Evolutionary conservation across 2,113 vertebrate species (phyloP).

Genomic region (Antigone vipio): DNA sequence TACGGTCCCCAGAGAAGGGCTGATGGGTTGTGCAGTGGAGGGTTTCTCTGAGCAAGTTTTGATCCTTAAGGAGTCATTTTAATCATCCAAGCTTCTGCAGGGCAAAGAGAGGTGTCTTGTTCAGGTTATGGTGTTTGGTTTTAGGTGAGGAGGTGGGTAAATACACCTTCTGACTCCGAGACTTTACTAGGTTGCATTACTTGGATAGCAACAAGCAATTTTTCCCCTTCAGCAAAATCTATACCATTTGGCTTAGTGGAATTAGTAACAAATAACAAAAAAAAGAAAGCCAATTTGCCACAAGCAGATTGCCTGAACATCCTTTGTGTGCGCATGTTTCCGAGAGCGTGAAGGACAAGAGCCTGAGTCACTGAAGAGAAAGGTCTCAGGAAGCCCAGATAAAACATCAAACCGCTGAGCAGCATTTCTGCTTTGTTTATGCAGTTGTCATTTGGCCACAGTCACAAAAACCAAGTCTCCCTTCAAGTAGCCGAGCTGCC

Average conservation of each 20-base stretch:
- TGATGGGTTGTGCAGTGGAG: background rate
- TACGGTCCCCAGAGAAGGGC: background rate
- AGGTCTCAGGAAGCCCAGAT: background rate
- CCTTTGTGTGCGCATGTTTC: background rate
- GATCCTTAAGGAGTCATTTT: background rate
- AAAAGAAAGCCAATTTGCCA: background rate
- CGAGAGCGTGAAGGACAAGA: background rate
- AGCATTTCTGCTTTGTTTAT: background rate
- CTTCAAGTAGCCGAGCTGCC: background rate
- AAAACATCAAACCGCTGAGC: background rate
- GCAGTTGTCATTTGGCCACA: background rate
- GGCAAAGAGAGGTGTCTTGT: background rate
- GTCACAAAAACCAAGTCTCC: background rate
- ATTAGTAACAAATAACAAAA: background rate
- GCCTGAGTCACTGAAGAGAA: background rate
- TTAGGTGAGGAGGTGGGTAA: background rate
- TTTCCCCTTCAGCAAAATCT: background rate
- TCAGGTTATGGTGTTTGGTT: background rate
- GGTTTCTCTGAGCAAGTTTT: background rate
- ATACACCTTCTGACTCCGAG: background rate
- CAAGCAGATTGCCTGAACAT: background rate
- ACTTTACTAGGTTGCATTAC: background rate
- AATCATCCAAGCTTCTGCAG: background rate
- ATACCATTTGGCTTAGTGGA: background rate
- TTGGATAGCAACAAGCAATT: background rate